These are phyloP conservation scores for Aphelenchoides avenae DNA, from an alignment of 1,140 invertebrate genomes.

Conservation along the genomic window DNA sequence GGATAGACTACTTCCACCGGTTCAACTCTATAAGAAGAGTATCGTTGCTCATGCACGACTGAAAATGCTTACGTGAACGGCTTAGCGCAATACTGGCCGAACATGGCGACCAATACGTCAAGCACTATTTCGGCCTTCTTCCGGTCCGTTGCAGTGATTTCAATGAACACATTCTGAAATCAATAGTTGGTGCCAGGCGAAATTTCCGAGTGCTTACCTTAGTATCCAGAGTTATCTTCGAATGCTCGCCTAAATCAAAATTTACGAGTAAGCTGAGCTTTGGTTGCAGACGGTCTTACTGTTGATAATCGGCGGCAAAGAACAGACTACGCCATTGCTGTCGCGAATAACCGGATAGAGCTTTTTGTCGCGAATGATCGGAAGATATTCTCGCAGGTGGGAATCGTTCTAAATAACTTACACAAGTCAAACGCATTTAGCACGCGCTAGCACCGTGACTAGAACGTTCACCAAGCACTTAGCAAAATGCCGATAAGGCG, in stretches of 20 bases:
- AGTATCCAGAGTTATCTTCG: too few relatives aligned
- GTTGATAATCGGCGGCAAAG: constrained; percentile 96
- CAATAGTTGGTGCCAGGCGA: constrained; percentile 84
- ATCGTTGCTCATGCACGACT: background rate
- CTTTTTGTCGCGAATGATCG: constrained; percentile 85
- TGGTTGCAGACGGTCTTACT: too few relatives aligned
- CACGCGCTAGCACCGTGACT: too few relatives aligned
- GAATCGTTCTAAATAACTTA: constrained; percentile 75
- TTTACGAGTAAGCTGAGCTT: too few relatives aligned
- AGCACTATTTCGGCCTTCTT: constrained; percentile 79
- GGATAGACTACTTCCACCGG: constrained; percentile 72
- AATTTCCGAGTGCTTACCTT: constrained; percentile 86
- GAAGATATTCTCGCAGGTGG: constrained; percentile 88
- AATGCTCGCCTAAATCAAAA: too few relatives aligned
- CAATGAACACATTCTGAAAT: constrained; percentile 98
- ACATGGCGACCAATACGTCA: constrained; percentile 89
- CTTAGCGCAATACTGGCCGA: constrained; percentile 80
- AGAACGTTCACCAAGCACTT: too few relatives aligned
- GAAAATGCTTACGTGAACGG: constrained; percentile 69
- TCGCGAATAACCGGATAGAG: constrained; percentile 96
- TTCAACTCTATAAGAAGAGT: constrained; percentile 66
- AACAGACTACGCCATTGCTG: constrained; percentile 79
- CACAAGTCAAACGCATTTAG: too few relatives aligned
- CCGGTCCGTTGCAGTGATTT: constrained; percentile 87
- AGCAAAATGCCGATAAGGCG: too few relatives aligned